Evolutionary conservation across 2,888 invertebrate species (phyloP), one percentile per base, ranked within the genome.

Genomic region (Calliopum simillimum): DNA sequence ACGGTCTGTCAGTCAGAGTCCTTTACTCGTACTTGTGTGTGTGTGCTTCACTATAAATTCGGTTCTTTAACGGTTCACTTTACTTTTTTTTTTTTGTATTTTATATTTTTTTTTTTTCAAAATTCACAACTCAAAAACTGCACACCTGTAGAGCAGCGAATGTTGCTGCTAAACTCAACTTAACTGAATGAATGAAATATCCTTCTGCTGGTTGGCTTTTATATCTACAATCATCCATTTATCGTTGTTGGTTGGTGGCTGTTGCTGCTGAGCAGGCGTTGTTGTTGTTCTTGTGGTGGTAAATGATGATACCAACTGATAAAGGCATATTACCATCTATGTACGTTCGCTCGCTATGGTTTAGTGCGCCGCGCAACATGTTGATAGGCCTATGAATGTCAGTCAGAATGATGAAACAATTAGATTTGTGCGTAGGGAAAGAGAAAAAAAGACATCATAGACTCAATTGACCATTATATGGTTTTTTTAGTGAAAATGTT

Each of bases 101-200:
- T 53, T 14, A 11, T 53, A 6, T 8, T 1, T 16, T 55, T 55
- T 55, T 6, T 25, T 23, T 16, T 55, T 55, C 5, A 21, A 23
- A 21, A 14, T 16, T 21, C 11, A n/a, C 19, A 21, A 23, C 23
- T 55, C 43, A 63, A 13, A n/a, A 19, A 21, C 44, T 72, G 46
- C 70, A 64, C 73, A 69, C 73, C 73, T 73, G 73, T 73, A 47
- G 70, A 70, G 47, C 63, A 44, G 65, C 53, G 76, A 77, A 66
- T 61, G 58, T 76, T 75, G 69, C 69, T 75, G 77, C 72, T 74
- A 76, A 77, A 79, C 76, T 77, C 65, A 73, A 78, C 75, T 71
- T 76, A 76, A 78, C 76, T 75, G 77, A 81, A 81, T 81, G 77
- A 79, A 75, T 76, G 74, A 73, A n/a, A 76, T 73, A 76, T 80